Percentiles rank a stretch among this genome's conserved stretches.
These are phyloP conservation scores for Marcusenius ussheri DNA, from an alignment of 2,113 vertebrate genomes.

Conservation along the genomic window DNA sequence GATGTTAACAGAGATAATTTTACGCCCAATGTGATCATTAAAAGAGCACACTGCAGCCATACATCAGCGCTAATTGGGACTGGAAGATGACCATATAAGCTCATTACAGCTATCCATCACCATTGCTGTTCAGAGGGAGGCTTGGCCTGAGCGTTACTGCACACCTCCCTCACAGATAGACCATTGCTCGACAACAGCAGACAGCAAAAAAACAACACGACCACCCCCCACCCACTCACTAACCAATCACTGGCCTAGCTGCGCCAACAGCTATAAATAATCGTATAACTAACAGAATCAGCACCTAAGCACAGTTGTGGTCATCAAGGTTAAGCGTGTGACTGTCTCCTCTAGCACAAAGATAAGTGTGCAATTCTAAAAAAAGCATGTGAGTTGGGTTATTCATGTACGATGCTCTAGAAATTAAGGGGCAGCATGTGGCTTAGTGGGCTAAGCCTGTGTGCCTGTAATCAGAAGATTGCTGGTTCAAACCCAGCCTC, in stretches of 20 bases:
- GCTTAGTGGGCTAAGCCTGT: no score
- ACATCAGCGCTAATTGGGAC: slow-evolving; percentile 87
- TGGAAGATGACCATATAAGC: slow-evolving; percentile 73
- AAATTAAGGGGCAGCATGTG: background rate
- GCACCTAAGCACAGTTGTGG: background rate
- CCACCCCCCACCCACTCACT: background rate
- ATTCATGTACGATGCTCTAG: background rate
- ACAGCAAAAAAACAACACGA: background rate
- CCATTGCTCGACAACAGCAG: background rate
- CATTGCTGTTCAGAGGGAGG: slow-evolving; percentile 58
- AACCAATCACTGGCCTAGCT: background rate
- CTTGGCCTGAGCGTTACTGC: slow-evolving; percentile 19
- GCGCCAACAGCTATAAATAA: background rate
- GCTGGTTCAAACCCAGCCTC: no score
- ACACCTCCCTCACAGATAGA: background rate
- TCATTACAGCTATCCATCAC: slow-evolving; percentile 68
- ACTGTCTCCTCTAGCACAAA: background rate
- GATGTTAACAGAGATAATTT: slow-evolving; percentile 80
- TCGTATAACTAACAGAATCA: background rate
- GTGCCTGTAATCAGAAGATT: no score
- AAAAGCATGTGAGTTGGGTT: background rate
- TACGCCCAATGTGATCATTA: slow-evolving; percentile 77
- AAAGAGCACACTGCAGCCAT: slow-evolving; percentile 68
- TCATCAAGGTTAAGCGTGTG: background rate
- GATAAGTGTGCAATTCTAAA: background rate